phyloP scores from a whole-genome alignment of 2,888 invertebrate species.

The Lordiphosa andalusiaca region DNA sequence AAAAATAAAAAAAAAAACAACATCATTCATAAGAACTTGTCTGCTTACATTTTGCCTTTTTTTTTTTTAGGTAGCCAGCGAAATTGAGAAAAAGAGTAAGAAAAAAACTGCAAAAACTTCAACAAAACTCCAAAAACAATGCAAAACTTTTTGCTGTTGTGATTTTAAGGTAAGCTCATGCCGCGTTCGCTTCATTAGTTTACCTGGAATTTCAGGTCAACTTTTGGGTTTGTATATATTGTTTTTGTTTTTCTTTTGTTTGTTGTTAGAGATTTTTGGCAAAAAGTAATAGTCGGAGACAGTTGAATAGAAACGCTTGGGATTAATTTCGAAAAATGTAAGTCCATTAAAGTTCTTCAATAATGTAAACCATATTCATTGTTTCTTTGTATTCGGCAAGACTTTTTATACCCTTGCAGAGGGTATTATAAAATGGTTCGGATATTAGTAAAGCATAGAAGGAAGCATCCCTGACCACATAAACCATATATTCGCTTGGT shows the following conservation, averaged over 20 bases:
- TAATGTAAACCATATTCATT: no score
- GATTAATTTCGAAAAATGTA: no score
- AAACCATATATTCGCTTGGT: no score
- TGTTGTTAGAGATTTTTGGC: constrained; percentile 16
- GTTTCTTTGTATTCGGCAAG: no score
- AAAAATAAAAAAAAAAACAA: constrained; percentile 11
- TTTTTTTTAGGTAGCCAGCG: constrained; percentile 19
- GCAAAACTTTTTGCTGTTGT: constrained; percentile 17
- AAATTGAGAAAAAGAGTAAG: constrained; percentile 14
- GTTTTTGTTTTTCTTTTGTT: constrained; percentile 9
- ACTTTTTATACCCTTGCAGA: no score
- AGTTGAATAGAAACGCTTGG: background rate
- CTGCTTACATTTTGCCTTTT: constrained; percentile 24
- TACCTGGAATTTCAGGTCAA: constrained; percentile 67
- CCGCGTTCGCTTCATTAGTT: constrained; percentile 55
- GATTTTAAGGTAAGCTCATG: constrained; percentile 29
- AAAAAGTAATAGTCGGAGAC: constrained; percentile 7
- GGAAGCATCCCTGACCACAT: no score
- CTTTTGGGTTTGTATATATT: constrained; percentile 14
- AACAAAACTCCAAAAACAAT: constrained; percentile 28
- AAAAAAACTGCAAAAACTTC: constrained; percentile 34
- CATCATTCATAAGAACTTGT: constrained; percentile 60
- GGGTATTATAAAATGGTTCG: no score
- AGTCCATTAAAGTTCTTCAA: no score
- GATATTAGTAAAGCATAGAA: no score